Conservation (phyloP, 2,797 vertebrate species). For the Takifugu rubripes region DNA sequence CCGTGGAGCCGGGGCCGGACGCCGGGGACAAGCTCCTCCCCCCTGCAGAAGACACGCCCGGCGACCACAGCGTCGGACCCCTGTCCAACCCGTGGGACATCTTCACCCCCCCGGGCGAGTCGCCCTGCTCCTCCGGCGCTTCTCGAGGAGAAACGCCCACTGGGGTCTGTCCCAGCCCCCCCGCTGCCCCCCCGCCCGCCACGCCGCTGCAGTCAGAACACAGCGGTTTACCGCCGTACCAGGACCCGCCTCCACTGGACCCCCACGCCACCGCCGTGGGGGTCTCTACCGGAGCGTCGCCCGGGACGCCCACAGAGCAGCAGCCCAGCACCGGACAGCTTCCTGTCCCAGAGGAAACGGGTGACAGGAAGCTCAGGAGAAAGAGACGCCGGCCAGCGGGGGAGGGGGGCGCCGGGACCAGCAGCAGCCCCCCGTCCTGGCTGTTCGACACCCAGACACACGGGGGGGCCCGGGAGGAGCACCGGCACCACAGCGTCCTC, state of each 20-base stretch:
- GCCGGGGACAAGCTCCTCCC: not conserved
- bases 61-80: not conserved
- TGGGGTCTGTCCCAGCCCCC: rapidly evolving
- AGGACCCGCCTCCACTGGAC: slow-evolving; percentile 25
- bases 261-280: not conserved
- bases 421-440: slow-evolving; percentile 57
- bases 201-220: not conserved
- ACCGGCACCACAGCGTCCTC: rapidly evolving
- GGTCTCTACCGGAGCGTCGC: not conserved
- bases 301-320: no score
- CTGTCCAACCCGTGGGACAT: slow-evolving; percentile 53
- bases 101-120: slow-evolving; percentile 36
- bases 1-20: no score
- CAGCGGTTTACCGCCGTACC: slow-evolving; percentile 47
- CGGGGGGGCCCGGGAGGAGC: not conserved
- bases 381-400: not conserved
- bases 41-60: no score
- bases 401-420: slow-evolving; percentile 9
- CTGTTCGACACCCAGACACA: slow-evolving; percentile 40
- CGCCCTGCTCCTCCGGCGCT: slow-evolving; percentile 8
- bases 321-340: not conserved
- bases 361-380: no score
- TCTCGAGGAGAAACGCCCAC: slow-evolving; percentile 14
- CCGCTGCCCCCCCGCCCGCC: not conserved
- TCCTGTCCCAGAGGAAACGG: no score